Evolutionary conservation across 1,140 invertebrate genomes (phyloP), one percentile per base, ranked within the genome.

Genomic region (Latrodectus geometricus): DNA sequence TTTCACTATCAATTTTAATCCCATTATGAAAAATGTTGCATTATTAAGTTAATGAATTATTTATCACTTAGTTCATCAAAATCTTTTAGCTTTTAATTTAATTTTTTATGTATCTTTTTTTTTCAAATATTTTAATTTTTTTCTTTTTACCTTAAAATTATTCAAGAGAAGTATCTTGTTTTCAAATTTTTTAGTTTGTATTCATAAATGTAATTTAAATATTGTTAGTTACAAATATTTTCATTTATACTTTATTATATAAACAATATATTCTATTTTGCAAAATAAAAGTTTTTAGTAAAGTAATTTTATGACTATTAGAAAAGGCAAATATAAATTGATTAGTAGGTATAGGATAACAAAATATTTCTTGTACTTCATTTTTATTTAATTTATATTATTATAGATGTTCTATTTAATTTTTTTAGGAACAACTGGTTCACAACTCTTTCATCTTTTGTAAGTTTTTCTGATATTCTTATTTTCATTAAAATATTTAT

Each of bases 341-440:
- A 20, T 15, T 20, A 9, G 21, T 69, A 69, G 3, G 21, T 20
- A 21, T 69, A 69, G 35, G 35, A 35, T 35, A 35, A 35, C 35
- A 35, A 35, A 35, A 35, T 35, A 14, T 75, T 50, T 50, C 17
- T 14, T 75, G 73, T 35, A 3, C 35, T 35, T n/a, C n/a, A n/a
- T n/a, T 35, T 35, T 35, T 35, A 12, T 50, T 0, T 21, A 72
- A 20, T 72, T 20, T 72, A 23, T 20, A 17, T 74, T 17, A 49
- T 14, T 66, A 65, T 35, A 61, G 21, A 9, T 14, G n/a, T 14
- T n/a, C 7, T 80, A 1, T n/a, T n/a, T 82, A 72, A 72, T 56
- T 12, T 23, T 76, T 84, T 17, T 56, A 84, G 82, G 21, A 65
- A 84, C n/a, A 21, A 52, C 12, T 84, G 82, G 82, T 65, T 49